Evolutionary conservation across 2,113 vertebrate species (phyloP).

Genomic region (Scomber japonicus): DNA sequence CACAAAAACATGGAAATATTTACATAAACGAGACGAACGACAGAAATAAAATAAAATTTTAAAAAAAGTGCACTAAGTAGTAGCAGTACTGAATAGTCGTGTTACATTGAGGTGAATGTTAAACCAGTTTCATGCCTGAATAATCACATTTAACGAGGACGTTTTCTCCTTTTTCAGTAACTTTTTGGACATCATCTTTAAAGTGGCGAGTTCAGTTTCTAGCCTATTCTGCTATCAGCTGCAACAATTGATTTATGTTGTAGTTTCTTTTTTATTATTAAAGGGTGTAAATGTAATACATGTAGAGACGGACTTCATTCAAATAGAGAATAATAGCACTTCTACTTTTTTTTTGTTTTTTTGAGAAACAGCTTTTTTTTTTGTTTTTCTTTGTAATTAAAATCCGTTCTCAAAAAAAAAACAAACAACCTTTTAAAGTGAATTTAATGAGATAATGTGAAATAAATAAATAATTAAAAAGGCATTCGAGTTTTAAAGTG

Average conservation of each 20-base stretch:
- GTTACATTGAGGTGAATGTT: conserved; percentile 78
- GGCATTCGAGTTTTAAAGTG: conserved; percentile 74
- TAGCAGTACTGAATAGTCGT: conserved; percentile 79
- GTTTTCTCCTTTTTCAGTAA: conserved; percentile 55
- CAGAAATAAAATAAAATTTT: conserved; percentile 1
- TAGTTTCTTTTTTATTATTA: conserved; percentile 7
- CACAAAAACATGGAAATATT: conserved; percentile 86
- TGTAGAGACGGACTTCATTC: conserved; percentile 69
- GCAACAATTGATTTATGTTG: conserved; percentile 48
- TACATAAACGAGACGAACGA: conserved; percentile 80
- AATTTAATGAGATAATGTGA: conserved; percentile 51
- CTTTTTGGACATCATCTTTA: conserved; percentile 65
- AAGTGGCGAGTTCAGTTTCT: conserved; percentile 60
- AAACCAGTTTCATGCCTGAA: conserved; percentile 81
- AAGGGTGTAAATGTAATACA: conserved; percentile 57
- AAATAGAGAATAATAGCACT: conserved; percentile 79
- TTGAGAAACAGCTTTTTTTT: too few relatives aligned
- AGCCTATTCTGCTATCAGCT: conserved; percentile 59
- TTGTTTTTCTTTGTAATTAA: not conserved
- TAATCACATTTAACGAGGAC: conserved; percentile 72
- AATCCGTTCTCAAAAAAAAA: conserved; percentile 60
- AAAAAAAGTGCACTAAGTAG: conserved; percentile 82
- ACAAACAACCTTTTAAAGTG: conserved; percentile 41
- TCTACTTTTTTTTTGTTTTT: conserved; percentile 58
- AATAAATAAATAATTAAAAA: conserved; percentile 50